These are phyloP conservation scores for Lydus trimaculatus DNA, from an alignment of 2,888 invertebrate genomes.

Conservation along the genomic window DNA sequence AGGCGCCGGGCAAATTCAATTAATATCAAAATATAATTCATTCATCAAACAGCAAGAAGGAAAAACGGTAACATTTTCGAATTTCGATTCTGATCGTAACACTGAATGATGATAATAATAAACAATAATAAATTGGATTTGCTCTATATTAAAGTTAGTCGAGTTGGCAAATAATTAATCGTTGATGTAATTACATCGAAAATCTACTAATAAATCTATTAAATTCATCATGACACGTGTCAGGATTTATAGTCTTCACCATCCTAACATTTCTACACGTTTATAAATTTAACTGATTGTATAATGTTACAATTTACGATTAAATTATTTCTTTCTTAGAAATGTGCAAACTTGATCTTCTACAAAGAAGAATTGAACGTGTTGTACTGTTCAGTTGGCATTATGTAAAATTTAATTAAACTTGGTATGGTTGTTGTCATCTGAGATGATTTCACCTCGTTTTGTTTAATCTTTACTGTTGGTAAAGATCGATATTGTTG, in stretches of 20 bases:
- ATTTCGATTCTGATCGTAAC: too few relatives aligned
- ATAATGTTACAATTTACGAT: neutral
- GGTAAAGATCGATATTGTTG: neutral
- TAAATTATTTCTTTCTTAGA: too few relatives aligned
- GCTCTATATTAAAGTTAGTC: neutral
- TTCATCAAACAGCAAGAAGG: too few relatives aligned
- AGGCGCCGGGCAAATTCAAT: too few relatives aligned
- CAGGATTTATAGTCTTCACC: constrained; percentile 25
- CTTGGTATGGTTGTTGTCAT: constrained; percentile 23
- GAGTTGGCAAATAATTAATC: neutral
- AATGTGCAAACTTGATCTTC: too few relatives aligned
- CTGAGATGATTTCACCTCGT: constrained; percentile 17
- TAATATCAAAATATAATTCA: too few relatives aligned
- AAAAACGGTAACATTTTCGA: too few relatives aligned
- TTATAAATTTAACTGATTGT: neutral
- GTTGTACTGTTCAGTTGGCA: neutral
- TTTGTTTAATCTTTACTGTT: neutral
- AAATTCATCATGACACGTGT: neutral
- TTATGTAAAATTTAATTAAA: constrained; percentile 28
- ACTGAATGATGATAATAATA: neutral
- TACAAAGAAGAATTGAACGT: too few relatives aligned
- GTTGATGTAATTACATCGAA: neutral
- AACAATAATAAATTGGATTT: neutral
- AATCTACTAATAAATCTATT: neutral
- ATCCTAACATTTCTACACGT: too few relatives aligned